These are phyloP conservation scores for Zaprionus kolodkinae DNA, from an alignment of 1,140 invertebrate species.

Conservation along the genomic window DNA sequence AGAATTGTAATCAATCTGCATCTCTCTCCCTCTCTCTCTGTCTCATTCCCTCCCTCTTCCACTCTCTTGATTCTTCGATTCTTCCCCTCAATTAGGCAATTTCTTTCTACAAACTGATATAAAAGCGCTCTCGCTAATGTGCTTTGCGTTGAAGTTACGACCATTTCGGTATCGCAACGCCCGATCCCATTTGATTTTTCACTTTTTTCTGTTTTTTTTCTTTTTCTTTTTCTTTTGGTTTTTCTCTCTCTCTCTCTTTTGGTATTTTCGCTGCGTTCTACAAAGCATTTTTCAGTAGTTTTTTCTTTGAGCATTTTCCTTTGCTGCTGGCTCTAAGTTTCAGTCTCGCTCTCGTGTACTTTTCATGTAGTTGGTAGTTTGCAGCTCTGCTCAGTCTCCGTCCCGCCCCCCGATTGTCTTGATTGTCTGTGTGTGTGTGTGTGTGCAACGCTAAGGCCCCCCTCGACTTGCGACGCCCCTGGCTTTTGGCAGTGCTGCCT, in stretches of 20 bases:
- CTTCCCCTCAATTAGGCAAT: slow-evolving; percentile 10
- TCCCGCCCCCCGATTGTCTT: background rate
- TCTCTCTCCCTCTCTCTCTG: too few relatives aligned
- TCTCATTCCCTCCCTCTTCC: background rate
- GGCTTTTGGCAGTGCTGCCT: slow-evolving; percentile 22
- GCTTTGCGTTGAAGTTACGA: slow-evolving; percentile 3
- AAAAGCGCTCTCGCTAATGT: background rate
- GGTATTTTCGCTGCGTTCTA: background rate
- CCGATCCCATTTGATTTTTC: background rate
- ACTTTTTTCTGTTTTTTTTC: background rate
- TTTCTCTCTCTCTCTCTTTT: background rate
- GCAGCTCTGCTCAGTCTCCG: background rate
- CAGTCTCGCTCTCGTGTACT: slow-evolving; percentile 5
- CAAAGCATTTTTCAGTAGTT: slow-evolving; percentile 14
- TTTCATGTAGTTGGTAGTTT: slow-evolving; percentile 17
- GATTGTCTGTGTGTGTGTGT: too few relatives aligned
- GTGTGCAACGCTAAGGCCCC: background rate
- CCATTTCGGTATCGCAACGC: slow-evolving; percentile 4
- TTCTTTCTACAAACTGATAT: background rate
- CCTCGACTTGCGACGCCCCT: background rate
- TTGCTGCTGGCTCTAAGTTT: background rate
- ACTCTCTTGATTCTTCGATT: background rate
- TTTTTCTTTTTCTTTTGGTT: background rate
- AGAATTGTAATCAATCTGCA: background rate
- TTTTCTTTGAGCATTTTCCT: slow-evolving; percentile 15